These are phyloP conservation scores for Mycalesis mineus DNA, from an alignment of 2,888 invertebrate genomes.

Conservation along the genomic window DNA sequence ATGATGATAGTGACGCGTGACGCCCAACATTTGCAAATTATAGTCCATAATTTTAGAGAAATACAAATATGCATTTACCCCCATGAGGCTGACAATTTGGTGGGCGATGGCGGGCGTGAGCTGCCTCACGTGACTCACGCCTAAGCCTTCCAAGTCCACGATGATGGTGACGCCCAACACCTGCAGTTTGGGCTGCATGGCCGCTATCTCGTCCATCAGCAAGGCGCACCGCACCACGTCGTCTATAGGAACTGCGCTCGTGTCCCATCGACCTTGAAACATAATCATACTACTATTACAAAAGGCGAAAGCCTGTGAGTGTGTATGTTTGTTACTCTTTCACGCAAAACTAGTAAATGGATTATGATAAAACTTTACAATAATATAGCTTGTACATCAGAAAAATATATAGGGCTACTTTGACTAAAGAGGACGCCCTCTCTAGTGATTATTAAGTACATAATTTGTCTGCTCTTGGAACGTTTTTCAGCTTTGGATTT, in stretches of 20 bases:
- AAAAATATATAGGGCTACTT: too few relatives aligned
- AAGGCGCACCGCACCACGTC: slow-evolving; percentile 64
- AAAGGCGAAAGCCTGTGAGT: too few relatives aligned
- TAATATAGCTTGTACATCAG: too few relatives aligned
- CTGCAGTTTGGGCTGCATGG: slow-evolving; percentile 66
- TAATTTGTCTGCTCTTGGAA: too few relatives aligned
- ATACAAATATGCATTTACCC: slow-evolving; percentile 41
- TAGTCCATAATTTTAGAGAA: too few relatives aligned
- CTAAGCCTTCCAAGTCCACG: slow-evolving; percentile 63
- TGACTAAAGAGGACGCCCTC: too few relatives aligned
- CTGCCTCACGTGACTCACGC: slow-evolving; percentile 52
- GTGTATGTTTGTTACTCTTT: too few relatives aligned
- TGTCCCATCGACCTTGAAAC: slow-evolving; percentile 59
- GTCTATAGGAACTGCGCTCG: slow-evolving; percentile 49
- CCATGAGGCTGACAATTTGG: slow-evolving; percentile 65
- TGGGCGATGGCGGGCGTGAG: slow-evolving; percentile 58
- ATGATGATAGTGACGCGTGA: slow-evolving; percentile 65
- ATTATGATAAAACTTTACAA: too few relatives aligned
- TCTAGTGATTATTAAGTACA: too few relatives aligned
- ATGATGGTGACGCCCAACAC: slow-evolving; percentile 66
- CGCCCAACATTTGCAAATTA: slow-evolving; percentile 67
- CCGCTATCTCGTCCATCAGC: slow-evolving; percentile 64
- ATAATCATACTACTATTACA: too few relatives aligned
- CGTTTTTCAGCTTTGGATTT: too few relatives aligned
- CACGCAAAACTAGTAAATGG: too few relatives aligned